Percentiles rank a stretch among this genome's conserved stretches.
Evolutionary conservation across 2,888 invertebrate genomes (phyloP).

Genomic region (Acrocera orbiculus): DNA sequence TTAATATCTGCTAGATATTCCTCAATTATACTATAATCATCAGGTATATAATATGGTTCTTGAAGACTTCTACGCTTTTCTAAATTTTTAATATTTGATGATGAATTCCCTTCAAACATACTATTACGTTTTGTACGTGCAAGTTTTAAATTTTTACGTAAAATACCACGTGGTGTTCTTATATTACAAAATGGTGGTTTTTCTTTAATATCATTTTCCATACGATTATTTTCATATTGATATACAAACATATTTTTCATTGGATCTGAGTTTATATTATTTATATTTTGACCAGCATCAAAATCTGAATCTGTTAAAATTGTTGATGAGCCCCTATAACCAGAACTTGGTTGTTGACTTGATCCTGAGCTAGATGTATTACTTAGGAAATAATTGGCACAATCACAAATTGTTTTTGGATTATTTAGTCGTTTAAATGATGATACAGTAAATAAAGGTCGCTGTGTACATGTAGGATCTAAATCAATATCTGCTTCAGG

Average conservation of each 20-base stretch:
- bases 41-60: slow-evolving; percentile 41
- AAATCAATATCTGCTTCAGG: slow-evolving; percentile 47
- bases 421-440: slow-evolving; percentile 41
- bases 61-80: slow-evolving; percentile 58
- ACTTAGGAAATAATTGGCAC: slow-evolving; percentile 22
- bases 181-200: slow-evolving; percentile 43
- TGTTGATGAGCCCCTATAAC: slow-evolving; percentile 72
- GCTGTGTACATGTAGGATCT: slow-evolving; percentile 32
- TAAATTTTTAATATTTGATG: slow-evolving; percentile 31
- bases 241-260: slow-evolving; percentile 56
- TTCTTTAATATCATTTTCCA: slow-evolving; percentile 37
- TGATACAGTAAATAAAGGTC: slow-evolving; percentile 39
- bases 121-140: slow-evolving; percentile 50
- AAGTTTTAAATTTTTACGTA: slow-evolving; percentile 20
- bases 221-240: slow-evolving; percentile 57
- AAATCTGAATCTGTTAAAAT: slow-evolving; percentile 52
- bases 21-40: slow-evolving; percentile 20
- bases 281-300: slow-evolving; percentile 17
- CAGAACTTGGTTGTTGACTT: slow-evolving; percentile 71
- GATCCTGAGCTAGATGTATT: slow-evolving; percentile 23
- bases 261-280: slow-evolving; percentile 10
- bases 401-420: slow-evolving; percentile 39
- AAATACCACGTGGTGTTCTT: slow-evolving; percentile 36
- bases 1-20: slow-evolving; percentile 16
- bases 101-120: slow-evolving; percentile 49